phyloP scores from a whole-genome alignment of 2,888 invertebrate genomes.

The Xylota sylvarum region DNA sequence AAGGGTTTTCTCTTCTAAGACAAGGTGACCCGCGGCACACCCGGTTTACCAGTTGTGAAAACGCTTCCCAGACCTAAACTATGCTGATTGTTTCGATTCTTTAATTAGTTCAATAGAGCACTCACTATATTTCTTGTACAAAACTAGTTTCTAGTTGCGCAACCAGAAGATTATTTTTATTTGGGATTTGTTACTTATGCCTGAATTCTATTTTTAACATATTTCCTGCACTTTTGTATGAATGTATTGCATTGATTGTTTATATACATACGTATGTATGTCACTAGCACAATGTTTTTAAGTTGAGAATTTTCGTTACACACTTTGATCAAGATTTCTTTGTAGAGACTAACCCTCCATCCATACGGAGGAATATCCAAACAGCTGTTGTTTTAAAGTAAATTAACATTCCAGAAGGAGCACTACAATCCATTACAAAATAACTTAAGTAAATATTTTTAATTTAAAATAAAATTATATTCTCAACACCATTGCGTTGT shows the following conservation, averaged over 20 bases:
- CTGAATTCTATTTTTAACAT: not conserved
- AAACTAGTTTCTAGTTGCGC: too few species aligned
- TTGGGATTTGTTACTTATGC: not conserved
- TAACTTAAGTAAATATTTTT: not conserved
- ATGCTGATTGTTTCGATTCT: too few species aligned
- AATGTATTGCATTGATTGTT: not conserved
- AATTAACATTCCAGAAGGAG: constrained; percentile 56
- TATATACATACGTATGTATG: too few species aligned
- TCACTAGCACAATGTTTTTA: not conserved
- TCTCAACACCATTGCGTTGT: constrained; percentile 61
- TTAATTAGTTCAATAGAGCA: too few species aligned
- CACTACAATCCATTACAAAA: constrained; percentile 24
- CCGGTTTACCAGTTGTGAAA: too few species aligned
- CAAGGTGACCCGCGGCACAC: too few species aligned
- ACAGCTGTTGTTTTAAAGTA: constrained; percentile 69
- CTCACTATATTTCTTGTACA: too few species aligned
- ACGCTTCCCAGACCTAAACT: too few species aligned
- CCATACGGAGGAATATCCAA: constrained; percentile 50
- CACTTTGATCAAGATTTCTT: constrained; percentile 72
- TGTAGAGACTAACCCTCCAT: constrained; percentile 36
- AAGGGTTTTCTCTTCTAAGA: too few species aligned
- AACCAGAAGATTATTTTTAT: too few species aligned
- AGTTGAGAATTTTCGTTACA: not conserved
- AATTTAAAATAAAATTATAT: constrained; percentile 14
- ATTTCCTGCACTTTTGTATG: not conserved